Evolutionary conservation across 2,797 vertebrate species (phyloP), one percentile per base, ranked within the genome.

Genomic region (Sebastes kiyomatsui): DNA sequence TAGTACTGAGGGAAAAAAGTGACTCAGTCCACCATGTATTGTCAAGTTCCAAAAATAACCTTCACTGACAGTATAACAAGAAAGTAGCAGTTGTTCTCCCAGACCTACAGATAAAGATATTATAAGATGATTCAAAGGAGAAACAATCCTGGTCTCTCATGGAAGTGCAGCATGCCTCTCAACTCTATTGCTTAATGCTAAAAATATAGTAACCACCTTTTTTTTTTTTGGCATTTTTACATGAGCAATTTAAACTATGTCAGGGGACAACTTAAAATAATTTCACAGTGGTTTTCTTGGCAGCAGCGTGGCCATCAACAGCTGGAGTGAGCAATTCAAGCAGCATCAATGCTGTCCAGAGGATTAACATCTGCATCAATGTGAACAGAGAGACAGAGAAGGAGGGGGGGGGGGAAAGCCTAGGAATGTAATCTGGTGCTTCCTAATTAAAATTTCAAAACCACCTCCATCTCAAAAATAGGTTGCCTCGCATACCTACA

Each of bases 391-490:
- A 64, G 68, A 67, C 74, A 73, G 28, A 77, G 61, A 65, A 10
- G 55, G 6, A 52, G 28, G 23, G 56, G 25, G 56, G 25, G 12
- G 32, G 32, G 9, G 32, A 9, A 54, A 14, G 68, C 32, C 27
- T 28, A 62, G 71, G 65, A 81, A 72, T 70, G 81, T 90, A 79
- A 88, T 86, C 76, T 73, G 60, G 71, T 77, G 81, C 81, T 83
- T 85, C 56, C 79, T 81, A 81, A 93, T 93, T 87, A 90, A 90
- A 91, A 62, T 86, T 84, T 88, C n/a, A 93, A 89, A 75, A 76
- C 73, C 67, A 68, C 38, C 56, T 59, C 67, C 4, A 49, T 82
- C 77, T 86, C 67, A 89, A 85, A 88, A 93, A 90, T 87, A 89
- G 89, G 85, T 79, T 89, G 59, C 64, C 75, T 22, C 10, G 4